These are phyloP conservation scores for Priocnemis perturbator DNA, from an alignment of 2,888 invertebrate species.

Conservation along the genomic window DNA sequence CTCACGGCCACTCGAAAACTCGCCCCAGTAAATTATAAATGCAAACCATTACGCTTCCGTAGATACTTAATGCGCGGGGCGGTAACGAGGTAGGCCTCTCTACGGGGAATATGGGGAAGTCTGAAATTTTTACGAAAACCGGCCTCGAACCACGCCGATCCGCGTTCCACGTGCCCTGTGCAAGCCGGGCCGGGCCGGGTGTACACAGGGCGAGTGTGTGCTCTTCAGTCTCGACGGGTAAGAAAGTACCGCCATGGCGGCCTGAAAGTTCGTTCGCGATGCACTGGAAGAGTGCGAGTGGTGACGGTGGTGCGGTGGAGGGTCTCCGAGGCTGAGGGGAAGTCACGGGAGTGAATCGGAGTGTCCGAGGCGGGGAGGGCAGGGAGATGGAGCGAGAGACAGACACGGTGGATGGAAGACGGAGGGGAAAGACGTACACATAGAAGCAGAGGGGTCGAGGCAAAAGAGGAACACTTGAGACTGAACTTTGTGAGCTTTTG, in stretches of 20 bases:
- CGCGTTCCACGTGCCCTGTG: neutral
- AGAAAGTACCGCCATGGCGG: neutral
- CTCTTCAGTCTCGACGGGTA: neutral
- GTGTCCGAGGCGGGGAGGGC: neutral
- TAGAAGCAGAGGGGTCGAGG: slow-evolving; percentile 38
- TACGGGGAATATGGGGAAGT: neutral
- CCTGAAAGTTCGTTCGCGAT: slow-evolving; percentile 3
- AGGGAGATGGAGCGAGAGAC: slow-evolving; percentile 28
- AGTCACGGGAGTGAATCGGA: neutral
- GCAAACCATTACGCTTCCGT: slow-evolving; percentile 13
- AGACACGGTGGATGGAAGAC: slow-evolving; percentile 14
- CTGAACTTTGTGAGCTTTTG: slow-evolving; percentile 68
- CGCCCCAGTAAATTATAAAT: slow-evolving; percentile 19
- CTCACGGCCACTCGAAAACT: neutral
- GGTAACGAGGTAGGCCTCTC: neutral
- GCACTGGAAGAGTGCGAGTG: slow-evolving; percentile 4
- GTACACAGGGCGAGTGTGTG: neutral
- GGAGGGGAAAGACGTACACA: slow-evolving; percentile 17
- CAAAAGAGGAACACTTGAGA: slow-evolving; percentile 63
- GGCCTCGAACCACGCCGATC: slow-evolving; percentile 6
- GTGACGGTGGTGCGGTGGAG: slow-evolving; percentile 4
- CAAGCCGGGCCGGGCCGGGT: neutral
- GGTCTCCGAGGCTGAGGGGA: neutral
- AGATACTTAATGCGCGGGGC: slow-evolving; percentile 6
- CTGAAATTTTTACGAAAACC: slow-evolving; percentile 17